Percentiles rank a stretch among this genome's conserved stretches.
phyloP scores from a whole-genome alignment of 2,888 invertebrate species.

The Ichneumon xanthorius region DNA sequence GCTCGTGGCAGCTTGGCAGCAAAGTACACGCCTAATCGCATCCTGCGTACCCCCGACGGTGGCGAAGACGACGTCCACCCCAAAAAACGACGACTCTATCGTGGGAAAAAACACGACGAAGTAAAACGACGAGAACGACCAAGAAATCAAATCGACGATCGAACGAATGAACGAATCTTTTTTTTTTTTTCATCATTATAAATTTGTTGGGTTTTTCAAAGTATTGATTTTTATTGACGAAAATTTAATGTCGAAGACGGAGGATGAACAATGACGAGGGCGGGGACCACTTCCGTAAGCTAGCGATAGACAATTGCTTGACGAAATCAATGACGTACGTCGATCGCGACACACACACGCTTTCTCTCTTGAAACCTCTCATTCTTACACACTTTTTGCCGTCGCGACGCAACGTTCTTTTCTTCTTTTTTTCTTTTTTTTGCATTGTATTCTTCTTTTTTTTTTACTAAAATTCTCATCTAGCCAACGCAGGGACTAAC shows the following conservation, averaged over 20 bases:
- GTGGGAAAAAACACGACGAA: constrained; percentile 27
- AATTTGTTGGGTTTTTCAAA: constrained; percentile 68
- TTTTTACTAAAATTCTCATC: constrained; percentile 62
- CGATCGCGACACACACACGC: constrained; percentile 66
- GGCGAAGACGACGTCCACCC: constrained; percentile 59
- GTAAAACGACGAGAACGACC: constrained; percentile 52
- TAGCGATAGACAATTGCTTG: constrained; percentile 69
- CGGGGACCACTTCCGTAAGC: constrained; percentile 77
- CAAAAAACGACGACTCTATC: constrained; percentile 33
- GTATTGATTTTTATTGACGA: constrained; percentile 75
- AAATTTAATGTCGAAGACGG: constrained; percentile 78
- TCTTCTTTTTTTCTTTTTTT: constrained; percentile 24
- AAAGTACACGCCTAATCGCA: constrained; percentile 40
- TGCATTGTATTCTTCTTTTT: constrained; percentile 24
- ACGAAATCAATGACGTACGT: constrained; percentile 69
- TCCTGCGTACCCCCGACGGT: constrained; percentile 37
- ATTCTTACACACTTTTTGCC: constrained; percentile 55
- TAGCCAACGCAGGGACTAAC: constrained; percentile 62
- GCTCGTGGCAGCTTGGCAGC: constrained; percentile 78
- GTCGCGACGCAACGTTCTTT: constrained; percentile 55
- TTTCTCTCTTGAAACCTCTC: constrained; percentile 53
- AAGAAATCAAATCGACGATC: constrained; percentile 33
- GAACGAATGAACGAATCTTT: constrained; percentile 4
- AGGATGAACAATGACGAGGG: constrained; percentile 79
- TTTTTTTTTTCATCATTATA: constrained; percentile 50